A percentile compares a stretch with the other conserved stretches of the same genome.
phyloP scores from a whole-genome alignment of 2,113 vertebrate species.

The Amphiprion percula region DNA sequence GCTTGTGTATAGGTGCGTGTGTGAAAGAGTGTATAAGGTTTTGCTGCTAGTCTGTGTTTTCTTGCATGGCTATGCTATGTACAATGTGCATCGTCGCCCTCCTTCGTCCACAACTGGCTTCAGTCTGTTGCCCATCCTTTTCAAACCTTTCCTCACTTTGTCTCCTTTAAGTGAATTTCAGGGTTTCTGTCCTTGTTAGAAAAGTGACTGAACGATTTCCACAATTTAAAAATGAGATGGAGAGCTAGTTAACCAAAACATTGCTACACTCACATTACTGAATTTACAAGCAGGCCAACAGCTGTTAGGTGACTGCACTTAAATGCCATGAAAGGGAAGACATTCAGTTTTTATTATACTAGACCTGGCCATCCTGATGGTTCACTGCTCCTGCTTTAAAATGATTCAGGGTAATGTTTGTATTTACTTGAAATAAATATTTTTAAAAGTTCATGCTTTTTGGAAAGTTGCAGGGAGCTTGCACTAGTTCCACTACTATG shows the following conservation, averaged over 20 bases:
- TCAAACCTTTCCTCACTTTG: conserved; percentile 72
- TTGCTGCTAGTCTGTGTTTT: conserved; percentile 25
- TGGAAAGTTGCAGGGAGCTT: too few species aligned
- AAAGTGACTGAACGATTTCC: not conserved
- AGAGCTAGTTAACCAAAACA: not conserved
- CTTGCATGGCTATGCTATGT: conserved; percentile 7
- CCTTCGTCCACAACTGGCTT: conserved; percentile 20
- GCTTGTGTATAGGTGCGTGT: not conserved
- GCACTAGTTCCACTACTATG: too few species aligned
- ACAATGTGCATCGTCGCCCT: conserved; percentile 25
- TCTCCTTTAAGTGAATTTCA: conserved; percentile 42
- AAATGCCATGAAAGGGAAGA: too few species aligned
- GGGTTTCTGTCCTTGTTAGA: conserved; percentile 62
- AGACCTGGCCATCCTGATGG: too few species aligned
- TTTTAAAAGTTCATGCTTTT: too few species aligned
- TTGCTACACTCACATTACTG: too few species aligned
- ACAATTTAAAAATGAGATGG: not conserved
- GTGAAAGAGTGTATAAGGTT: not conserved
- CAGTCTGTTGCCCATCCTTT: conserved; percentile 74
- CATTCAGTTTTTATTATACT: too few species aligned
- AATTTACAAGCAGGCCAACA: too few species aligned
- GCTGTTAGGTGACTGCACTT: too few species aligned
- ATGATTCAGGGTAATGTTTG: too few species aligned
- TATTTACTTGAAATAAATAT: too few species aligned
- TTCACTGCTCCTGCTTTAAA: too few species aligned